Base-by-base conservation (phyloP, 2,113 vertebrate genomes). In the Scopus umbretta region DNA sequence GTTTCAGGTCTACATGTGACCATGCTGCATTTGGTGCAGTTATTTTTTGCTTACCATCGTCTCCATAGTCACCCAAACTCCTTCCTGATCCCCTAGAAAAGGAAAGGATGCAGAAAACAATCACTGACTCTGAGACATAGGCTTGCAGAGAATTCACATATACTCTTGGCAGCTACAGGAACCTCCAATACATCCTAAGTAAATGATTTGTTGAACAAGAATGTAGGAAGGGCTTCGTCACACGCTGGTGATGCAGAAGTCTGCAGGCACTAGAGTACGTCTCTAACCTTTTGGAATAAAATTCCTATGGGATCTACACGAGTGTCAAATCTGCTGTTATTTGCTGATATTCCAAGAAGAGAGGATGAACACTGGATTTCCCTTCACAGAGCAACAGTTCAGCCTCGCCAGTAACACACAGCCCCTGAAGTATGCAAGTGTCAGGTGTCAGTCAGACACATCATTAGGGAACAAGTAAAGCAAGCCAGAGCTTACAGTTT, bases 21-120 rank as follows among this genome's bases (percentile, higher is more conserved):
- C 7, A 32, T 20, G 11, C 36, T 62, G 23, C 20, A 26, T 50
- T 34, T 18, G 68, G 34, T 45, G 56, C 23, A 68, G 9, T 42
- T 29, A 13, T 30, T 17, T 87, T 86, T 53, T 56, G 30, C 97
- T 96, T 96, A 98, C 97, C 97, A n/a, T 96, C 94, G 91, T 96
- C 97, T 88, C 68, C 86, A 36, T 13, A 73, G 82, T 96, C 97
- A 90, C 65, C 56, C 0, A 15, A 67, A 93, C 27, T 93, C 70
- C 52, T 95, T 59, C 88, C 90, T n/a, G 94, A 70, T 32, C 25
- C 95, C 86, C 94, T 97, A 79, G 43, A 92, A 91, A 73, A 91
- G 13, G 49, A 94, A 68, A 89, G 12, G 29, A n/a, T 49, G 18
- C n/a, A 75, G 65, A 92, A 93, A 79, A 62, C 13, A 47, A 82